These are phyloP conservation scores for Motacilla alba DNA, from an alignment of 2,113 vertebrate genomes.

Conservation along the genomic window DNA sequence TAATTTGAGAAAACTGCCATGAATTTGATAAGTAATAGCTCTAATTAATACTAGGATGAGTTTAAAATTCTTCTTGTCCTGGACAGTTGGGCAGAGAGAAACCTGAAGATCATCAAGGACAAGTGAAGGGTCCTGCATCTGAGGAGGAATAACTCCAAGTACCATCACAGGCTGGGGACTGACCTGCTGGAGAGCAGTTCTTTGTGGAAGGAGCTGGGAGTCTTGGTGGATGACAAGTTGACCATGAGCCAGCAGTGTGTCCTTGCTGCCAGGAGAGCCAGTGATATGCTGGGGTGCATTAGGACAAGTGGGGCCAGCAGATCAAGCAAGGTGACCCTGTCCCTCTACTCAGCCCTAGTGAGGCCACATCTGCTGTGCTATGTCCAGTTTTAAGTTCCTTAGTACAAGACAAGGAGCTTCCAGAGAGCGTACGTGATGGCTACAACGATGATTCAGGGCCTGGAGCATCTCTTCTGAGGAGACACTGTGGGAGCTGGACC, in stretches of 20 bases:
- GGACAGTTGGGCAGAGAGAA: not conserved
- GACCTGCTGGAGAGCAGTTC: not conserved
- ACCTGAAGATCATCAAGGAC: not conserved
- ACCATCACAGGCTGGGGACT: not conserved
- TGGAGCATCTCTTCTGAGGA: not conserved
- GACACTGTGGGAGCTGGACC: not conserved
- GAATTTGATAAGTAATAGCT: not conserved
- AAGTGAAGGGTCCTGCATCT: not conserved
- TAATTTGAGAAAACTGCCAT: not conserved
- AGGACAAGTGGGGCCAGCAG: not conserved
- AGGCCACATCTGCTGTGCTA: not conserved
- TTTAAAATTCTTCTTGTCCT: not conserved
- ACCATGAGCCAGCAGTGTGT: not conserved
- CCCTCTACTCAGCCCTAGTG: not conserved
- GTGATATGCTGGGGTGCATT: not conserved
- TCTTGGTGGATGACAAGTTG: not conserved
- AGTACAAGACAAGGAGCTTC: not conserved
- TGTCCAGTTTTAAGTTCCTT: not conserved
- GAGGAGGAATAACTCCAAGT: not conserved
- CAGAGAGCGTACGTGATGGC: accelerated
- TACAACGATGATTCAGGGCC: not conserved
- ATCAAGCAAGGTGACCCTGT: not conserved
- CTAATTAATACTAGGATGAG: not conserved
- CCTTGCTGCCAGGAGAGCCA: not conserved
- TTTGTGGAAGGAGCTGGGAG: not conserved